Percentiles rank a stretch among this genome's conserved stretches.
Evolutionary conservation across 2,797 vertebrate species (phyloP).

Genomic region (Gephyroberyx darwinii): DNA sequence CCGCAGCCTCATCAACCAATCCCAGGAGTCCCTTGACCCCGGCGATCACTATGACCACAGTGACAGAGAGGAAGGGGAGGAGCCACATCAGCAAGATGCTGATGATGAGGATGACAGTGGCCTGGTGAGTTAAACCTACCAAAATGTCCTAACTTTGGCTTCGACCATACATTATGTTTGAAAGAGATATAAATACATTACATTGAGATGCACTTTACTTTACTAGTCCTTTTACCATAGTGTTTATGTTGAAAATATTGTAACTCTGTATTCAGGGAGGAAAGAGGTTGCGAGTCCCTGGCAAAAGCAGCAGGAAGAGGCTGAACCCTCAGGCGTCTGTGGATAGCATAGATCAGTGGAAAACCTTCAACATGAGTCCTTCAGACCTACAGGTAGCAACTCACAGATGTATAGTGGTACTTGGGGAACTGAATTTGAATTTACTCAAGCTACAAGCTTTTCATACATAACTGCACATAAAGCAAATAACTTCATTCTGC

Average conservation of each 20-base stretch:
- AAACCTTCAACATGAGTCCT: conserved; percentile 82
- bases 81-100: conserved; percentile 84
- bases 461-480: neutral
- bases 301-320: conserved; percentile 88
- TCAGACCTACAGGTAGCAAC: conserved; percentile 80
- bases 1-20: conserved; percentile 82
- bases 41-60: conserved; percentile 84
- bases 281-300: conserved; percentile 84
- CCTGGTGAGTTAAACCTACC: conserved; percentile 75
- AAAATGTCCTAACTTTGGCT: neutral
- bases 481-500: conserved; percentile 2
- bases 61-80: conserved; percentile 79
- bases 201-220: neutral
- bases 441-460: neutral
- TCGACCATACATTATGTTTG: neutral
- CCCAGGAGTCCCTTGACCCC: conserved; percentile 84
- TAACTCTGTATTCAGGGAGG: conserved; percentile 68
- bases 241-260: conserved; percentile 14
- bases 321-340: conserved; percentile 88
- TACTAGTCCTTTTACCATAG: neutral
- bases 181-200: neutral
- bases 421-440: neutral
- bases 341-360: conserved; percentile 87
- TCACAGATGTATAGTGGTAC: neutral
- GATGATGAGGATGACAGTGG: conserved; percentile 89